Evolutionary conservation across 2,888 invertebrate species (phyloP), one percentile per base, ranked within the genome.

Genomic region (Toxonevra muliebris): DNA sequence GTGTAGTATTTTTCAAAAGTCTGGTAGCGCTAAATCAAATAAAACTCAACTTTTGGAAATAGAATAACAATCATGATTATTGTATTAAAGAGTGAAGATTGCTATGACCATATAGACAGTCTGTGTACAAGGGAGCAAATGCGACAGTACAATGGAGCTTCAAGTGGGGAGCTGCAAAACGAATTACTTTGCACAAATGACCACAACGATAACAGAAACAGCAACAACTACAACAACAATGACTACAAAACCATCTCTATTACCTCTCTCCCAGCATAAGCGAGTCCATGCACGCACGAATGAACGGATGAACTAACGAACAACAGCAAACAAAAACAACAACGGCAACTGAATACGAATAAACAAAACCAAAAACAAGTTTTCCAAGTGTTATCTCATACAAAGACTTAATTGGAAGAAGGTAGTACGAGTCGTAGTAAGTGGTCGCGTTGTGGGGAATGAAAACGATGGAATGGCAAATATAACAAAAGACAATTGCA

Each of bases 351-450:
- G 40, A 30, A 12, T 53, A 19, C 40, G 30, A 30, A 30, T 20
- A 2, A 30, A 30, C 30, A 30, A 30, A 30, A 40, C 48, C 61
- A 50, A 17, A 69, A 66, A 64, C 69, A 55, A 66, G 69, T 69
- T 69, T 69, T 66, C 62, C 57, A 58, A 66, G 54, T 69, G 65
- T 69, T 69, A 66, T 66, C 50, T 43, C 69, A 69, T 57, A 62
- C 45, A 40, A 17, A 17, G 60, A 55, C 55, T 58, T 69, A 65
- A 65, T 65, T 69, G 65, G 62, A 60, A 62, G 52, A 62, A 54
- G 54, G 65, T n/a, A 54, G 19, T 11, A 19, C 11, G 54, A 15
- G 54, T 48, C 15, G 48, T 48, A 48, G 15, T n/a, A n/a, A 48
- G 48, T 48, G 48, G 48, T 15, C 48, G 15, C 48, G 4, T 10